Base-by-base conservation (phyloP, 1,140 invertebrate genomes). In the Trichogramma pretiosum region DNA sequence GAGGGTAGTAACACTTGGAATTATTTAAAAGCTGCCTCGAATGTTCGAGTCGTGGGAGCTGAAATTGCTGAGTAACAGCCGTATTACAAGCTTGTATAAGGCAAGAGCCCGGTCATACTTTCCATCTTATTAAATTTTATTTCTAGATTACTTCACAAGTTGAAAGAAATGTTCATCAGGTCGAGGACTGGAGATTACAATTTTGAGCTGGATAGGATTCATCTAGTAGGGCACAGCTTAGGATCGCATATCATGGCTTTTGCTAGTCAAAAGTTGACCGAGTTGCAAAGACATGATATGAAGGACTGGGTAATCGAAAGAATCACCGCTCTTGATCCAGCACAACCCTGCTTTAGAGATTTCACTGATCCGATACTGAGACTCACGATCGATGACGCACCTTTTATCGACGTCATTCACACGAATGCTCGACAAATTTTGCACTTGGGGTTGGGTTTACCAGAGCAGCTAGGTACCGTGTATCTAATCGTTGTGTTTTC, bases 401-500 rank as follows among this genome's bases (percentile, higher is more conserved):
- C 74, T 11, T 82, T 79, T 43, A 77, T 83, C 0, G 85, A 88
- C 56, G 76, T 82, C 3, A 80, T 88, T 50, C 85, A 83, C 46
- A 82, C 81, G 1, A 79, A 79, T 46, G 76, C 73, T 1, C 59
- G 65, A 51, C 53, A 73, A 7, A 54, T 75, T 26, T 60, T 59
- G 3, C 60, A 61, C 19, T 56, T 78, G 11, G 77, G 77, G n/a
- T 65, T 80, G 24, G 78, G 77, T 23, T 48, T 77, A 5, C n/a
- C n/a, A n/a, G n/a, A n/a, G n/a, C n/a, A n/a, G n/a, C n/a, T 10
- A 72, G 81, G 81, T 26, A n/a, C n/a, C n/a, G n/a, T n/a, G n/a
- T n/a, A n/a, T n/a, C n/a, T n/a, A n/a, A n/a, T n/a, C n/a, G n/a
- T n/a, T n/a, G n/a, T n/a, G n/a, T n/a, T n/a, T n/a, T n/a, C n/a